Base-by-base conservation (phyloP, 1,140 invertebrate genomes). In the Drosophila bipectinata region DNA sequence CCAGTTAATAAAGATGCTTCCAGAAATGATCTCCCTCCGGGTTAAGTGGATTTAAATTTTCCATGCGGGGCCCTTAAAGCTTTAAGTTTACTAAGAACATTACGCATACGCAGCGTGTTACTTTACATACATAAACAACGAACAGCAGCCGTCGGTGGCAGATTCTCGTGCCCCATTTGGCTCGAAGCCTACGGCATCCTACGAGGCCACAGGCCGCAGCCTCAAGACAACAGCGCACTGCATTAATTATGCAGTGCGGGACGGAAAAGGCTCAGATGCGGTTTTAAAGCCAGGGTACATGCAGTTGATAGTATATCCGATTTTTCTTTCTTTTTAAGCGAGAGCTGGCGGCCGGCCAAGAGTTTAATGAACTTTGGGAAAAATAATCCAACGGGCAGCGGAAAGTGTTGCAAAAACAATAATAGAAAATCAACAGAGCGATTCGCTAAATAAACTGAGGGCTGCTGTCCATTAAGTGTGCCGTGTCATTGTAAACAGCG, bases 61-160 rank as follows among this genome's bases (percentile, higher is more conserved):
- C 28, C 18, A 24, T 55, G 41, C 41, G 41, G 14, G 41, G 15
- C 44, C 4, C 68, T 52, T 69, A 71, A 71, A 57, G 67, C 63
- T 49, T 69, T 57, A 69, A 57, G 34, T 57, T 69, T 69, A 39
- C 51, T 48, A 26, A 18, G 53, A 32, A 80, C 41, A 87, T 74
- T 71, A 66, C 68, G 78, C 68, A 77, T 81, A 81, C 78, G 81
- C 82, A 74, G 64, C 78, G 75, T 87, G 82, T 63, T 73, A 68
- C 62, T 85, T 85, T 82, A 75, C 82, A 87, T 85, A 72, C 82
- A 87, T 87, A 78, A 85, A 82, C 63, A 85, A 82, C 63, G 53
- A 81, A 47, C 21, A 64, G 53, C 60, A 64, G 53, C 60, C 15
- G 34, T 21, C 63, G 47, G 47, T 32, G 41, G 21, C 53, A 51